Evolutionary conservation across 2,113 vertebrate species (phyloP).

Genomic region (Perca flavescens): DNA sequence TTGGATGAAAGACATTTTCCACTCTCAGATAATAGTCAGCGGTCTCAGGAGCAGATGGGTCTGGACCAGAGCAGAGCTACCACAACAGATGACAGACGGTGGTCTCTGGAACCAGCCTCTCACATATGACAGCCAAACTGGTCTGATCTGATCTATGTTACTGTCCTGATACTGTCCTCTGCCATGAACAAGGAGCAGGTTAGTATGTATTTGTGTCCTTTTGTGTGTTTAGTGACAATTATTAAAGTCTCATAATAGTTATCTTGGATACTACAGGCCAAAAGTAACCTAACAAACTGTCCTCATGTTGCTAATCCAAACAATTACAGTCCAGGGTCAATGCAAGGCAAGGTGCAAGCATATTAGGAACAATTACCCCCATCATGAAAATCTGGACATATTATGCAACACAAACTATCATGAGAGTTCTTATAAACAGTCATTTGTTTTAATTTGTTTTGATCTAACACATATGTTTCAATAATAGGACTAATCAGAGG

Average conservation of each 20-base stretch:
- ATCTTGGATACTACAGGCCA: background rate
- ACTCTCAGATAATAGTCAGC: conserved; percentile 59
- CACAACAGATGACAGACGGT: conserved; percentile 80
- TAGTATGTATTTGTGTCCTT: background rate
- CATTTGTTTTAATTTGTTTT: background rate
- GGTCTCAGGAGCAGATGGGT: conserved; percentile 79
- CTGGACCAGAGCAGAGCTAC: conserved; percentile 60
- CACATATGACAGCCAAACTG: conserved; percentile 68
- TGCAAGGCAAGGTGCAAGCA: background rate
- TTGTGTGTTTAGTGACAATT: background rate
- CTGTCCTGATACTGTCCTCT: conserved; percentile 22
- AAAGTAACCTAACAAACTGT: background rate
- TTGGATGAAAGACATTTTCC: conserved; percentile 57
- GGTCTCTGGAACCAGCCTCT: conserved; percentile 72
- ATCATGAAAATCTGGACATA: background rate
- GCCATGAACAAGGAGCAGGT: conserved; percentile 2
- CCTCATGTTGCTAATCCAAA: background rate
- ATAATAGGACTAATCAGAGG: background rate
- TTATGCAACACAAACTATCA: background rate
- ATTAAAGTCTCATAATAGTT: background rate
- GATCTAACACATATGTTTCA: background rate
- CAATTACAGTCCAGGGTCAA: background rate
- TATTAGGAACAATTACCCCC: background rate
- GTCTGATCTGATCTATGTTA: conserved; percentile 50
- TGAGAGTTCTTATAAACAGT: background rate